A percentile compares a stretch with the other conserved stretches of the same genome.
phyloP scores from a whole-genome alignment of 2,797 vertebrate genomes.

The Poecilia gillii region DNA sequence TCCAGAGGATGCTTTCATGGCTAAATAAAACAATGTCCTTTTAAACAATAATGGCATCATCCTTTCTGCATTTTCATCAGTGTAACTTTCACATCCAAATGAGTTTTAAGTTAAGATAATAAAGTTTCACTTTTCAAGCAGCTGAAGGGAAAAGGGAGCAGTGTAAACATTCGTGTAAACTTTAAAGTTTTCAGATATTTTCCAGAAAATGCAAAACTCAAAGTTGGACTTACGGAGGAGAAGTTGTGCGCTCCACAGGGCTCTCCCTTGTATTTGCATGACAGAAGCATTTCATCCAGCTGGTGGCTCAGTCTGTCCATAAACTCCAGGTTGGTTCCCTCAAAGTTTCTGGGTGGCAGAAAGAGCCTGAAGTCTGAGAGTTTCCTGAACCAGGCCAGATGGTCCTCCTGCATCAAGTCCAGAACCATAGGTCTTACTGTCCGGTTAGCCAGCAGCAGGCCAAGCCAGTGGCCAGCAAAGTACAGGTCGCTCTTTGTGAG shows the following conservation, averaged over 20 bases:
- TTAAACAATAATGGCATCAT: not conserved
- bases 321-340: conserved; percentile 95
- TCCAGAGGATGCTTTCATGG: not conserved
- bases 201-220: conserved; percentile 9
- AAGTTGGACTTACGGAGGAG: conserved; percentile 92
- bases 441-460: conserved; percentile 91
- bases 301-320: conserved; percentile 97
- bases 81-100: not conserved
- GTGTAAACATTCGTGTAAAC: not conserved
- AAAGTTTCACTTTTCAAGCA: not conserved
- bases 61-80: not conserved
- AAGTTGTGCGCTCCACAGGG: conserved; percentile 96
- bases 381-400: conserved; percentile 92
- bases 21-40: not conserved
- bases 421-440: conserved; percentile 90
- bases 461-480: conserved; percentile 96
- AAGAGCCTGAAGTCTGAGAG: conserved; percentile 97
- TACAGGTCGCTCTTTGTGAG: conserved; percentile 97
- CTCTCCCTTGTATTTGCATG: conserved; percentile 97
- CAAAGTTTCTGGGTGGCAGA: conserved; percentile 94
- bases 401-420: conserved; percentile 91
- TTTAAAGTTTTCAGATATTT: not conserved
- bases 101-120: not conserved
- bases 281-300: conserved; percentile 97
- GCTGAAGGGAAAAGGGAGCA: not conserved